Conservation (phyloP, 2,797 vertebrate species). For the Ceryle rudis region DNA sequence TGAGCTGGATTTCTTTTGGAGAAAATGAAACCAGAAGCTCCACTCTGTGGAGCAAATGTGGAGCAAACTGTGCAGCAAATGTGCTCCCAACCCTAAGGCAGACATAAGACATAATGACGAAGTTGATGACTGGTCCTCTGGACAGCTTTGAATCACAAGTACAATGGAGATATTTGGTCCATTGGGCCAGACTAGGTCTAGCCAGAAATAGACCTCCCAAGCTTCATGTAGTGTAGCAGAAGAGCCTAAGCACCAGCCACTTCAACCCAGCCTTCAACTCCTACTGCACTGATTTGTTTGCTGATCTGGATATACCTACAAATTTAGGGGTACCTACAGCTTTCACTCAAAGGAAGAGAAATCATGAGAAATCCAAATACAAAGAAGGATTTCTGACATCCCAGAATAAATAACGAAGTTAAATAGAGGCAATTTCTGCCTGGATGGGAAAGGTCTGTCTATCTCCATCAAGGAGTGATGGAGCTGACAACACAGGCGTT, state of each 20-base stretch:
- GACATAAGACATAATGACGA: not conserved
- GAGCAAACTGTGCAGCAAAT: constrained; percentile 13
- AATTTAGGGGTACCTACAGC: not conserved
- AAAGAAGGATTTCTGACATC: not conserved
- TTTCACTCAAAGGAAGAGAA: not conserved
- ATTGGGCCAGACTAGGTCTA: not conserved
- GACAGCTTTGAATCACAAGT: not conserved
- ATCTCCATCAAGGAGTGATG: not conserved
- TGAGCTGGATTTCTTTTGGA: not conserved
- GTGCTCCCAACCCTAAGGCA: not conserved
- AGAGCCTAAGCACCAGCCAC: not conserved
- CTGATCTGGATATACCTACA: not conserved
- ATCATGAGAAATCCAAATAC: not conserved
- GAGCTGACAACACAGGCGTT: not conserved
- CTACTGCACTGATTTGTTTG: not conserved
- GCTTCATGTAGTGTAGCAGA: not conserved
- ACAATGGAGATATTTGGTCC: fast-evolving
- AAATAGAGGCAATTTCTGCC: not conserved
- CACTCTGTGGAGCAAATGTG: not conserved
- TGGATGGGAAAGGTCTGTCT: not conserved
- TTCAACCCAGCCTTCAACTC: not conserved
- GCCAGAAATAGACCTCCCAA: not conserved
- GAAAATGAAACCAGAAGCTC: constrained; percentile 33
- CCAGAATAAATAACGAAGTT: not conserved
- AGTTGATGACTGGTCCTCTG: not conserved